Percentiles rank a stretch among this genome's conserved stretches.
These are phyloP conservation scores for Parnassius mnemosyne DNA, from an alignment of 2,888 invertebrate genomes.

Conservation along the genomic window DNA sequence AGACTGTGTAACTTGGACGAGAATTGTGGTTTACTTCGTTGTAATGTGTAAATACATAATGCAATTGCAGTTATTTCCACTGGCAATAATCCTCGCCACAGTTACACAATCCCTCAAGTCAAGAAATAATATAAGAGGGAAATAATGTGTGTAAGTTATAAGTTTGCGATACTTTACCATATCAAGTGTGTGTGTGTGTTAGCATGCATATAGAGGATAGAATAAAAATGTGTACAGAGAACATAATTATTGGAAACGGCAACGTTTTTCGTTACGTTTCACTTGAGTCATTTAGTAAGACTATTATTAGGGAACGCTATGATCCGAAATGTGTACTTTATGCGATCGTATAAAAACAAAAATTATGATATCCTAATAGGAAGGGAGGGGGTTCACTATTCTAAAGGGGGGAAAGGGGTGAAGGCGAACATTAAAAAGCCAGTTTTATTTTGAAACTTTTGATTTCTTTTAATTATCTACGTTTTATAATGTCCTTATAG, in stretches of 20 bases:
- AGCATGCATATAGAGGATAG: constrained; percentile 2
- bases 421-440: constrained; percentile 74
- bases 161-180: constrained; percentile 16
- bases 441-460: constrained; percentile 78
- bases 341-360: constrained; percentile 68
- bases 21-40: no score
- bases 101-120: no score
- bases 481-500: constrained; percentile 82
- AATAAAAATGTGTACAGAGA: not conserved
- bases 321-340: constrained; percentile 31
- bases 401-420: constrained; percentile 39
- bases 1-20: no score
- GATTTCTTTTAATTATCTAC: constrained; percentile 82
- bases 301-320: constrained; percentile 53
- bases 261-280: constrained; percentile 7
- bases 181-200: not conserved
- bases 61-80: no score
- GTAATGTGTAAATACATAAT: no score
- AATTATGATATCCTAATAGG: constrained; percentile 64
- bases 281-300: constrained; percentile 54
- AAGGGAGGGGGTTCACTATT: constrained; percentile 33
- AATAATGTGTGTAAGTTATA: constrained; percentile 6
- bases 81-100: no score
- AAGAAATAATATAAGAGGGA: not conserved
- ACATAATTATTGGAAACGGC: constrained; percentile 28